Percentiles rank a stretch among this genome's conserved stretches.
These are phyloP conservation scores for Callimorpha dominula DNA, from an alignment of 2,888 invertebrate genomes.

Conservation along the genomic window DNA sequence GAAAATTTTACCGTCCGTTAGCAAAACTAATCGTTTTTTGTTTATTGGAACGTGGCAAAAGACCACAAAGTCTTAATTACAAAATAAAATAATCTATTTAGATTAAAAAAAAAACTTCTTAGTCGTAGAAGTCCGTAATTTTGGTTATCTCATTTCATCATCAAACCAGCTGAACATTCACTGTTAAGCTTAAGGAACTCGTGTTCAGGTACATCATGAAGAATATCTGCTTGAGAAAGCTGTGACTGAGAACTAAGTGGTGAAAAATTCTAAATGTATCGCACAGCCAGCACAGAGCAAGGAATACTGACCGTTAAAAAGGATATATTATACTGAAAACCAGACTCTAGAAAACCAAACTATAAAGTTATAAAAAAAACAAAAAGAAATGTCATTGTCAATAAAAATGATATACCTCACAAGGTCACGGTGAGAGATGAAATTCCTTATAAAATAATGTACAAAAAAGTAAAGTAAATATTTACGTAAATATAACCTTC, in stretches of 20 bases:
- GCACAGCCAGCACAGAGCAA: not conserved
- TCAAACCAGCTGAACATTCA: not conserved
- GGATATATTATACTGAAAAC: no score
- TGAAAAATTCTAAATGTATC: not conserved
- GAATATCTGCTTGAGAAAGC: not conserved
- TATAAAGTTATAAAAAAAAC: not conserved
- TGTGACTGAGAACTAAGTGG: not conserved
- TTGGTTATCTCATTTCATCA: no score
- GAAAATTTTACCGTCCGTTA: no score
- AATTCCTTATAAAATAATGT: not conserved
- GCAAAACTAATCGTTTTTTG: no score
- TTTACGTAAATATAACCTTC: not conserved
- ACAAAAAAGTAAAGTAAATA: not conserved
- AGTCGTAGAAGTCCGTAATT: no score
- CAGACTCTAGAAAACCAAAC: not conserved
- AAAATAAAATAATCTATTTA: no score
- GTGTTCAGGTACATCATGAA: not conserved
- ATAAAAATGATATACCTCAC: not conserved
- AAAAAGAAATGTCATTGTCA: conserved; percentile 4
- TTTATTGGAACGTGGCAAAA: no score
- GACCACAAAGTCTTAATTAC: no score
- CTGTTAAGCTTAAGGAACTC: not conserved
- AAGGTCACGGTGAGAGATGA: not conserved
- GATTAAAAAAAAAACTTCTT: no score
- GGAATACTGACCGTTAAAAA: not conserved